phyloP scores from a whole-genome alignment of 2,888 invertebrate genomes.

The Diarsia dahlii region DNA sequence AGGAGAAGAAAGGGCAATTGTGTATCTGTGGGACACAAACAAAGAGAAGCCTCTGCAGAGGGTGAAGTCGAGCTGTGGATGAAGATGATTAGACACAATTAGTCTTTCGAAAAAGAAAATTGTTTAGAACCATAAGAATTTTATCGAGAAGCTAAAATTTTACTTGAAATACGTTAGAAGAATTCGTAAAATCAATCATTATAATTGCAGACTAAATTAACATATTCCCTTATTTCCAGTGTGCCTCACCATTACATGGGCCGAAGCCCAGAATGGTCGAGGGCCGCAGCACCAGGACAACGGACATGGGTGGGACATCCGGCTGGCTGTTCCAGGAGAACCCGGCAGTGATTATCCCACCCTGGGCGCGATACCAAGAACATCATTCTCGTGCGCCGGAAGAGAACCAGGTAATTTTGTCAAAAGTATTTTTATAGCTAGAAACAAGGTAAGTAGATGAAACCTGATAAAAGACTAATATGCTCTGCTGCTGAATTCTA shows the following conservation, averaged over 20 bases:
- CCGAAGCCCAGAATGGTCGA: constrained; percentile 76
- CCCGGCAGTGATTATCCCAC: constrained; percentile 93
- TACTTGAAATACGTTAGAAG: neutral
- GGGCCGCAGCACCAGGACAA: constrained; percentile 77
- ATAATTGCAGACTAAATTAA: neutral
- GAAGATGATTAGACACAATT: neutral
- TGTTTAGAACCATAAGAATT: neutral
- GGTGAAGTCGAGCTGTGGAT: neutral
- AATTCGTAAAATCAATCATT: neutral
- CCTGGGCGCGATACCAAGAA: constrained; percentile 90
- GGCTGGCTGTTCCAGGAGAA: constrained; percentile 92
- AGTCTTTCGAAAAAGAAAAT: neutral
- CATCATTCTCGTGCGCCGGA: constrained; percentile 91
- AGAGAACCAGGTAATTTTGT: constrained; percentile 88
- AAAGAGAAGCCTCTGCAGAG: neutral
- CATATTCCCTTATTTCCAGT: constrained; percentile 68
- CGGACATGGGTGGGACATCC: constrained; percentile 90
- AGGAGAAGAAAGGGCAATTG: neutral
- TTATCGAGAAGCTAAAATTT: neutral
- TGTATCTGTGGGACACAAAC: neutral
- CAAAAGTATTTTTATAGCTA: neutral
- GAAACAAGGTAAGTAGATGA: neutral
- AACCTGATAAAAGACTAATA: neutral
- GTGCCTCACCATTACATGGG: constrained; percentile 69
- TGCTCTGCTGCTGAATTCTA: no score